A percentile compares a stretch with the other conserved stretches of the same genome.
Evolutionary conservation across 2,888 invertebrate genomes (phyloP).

Genomic region (Anorthoa munda): DNA sequence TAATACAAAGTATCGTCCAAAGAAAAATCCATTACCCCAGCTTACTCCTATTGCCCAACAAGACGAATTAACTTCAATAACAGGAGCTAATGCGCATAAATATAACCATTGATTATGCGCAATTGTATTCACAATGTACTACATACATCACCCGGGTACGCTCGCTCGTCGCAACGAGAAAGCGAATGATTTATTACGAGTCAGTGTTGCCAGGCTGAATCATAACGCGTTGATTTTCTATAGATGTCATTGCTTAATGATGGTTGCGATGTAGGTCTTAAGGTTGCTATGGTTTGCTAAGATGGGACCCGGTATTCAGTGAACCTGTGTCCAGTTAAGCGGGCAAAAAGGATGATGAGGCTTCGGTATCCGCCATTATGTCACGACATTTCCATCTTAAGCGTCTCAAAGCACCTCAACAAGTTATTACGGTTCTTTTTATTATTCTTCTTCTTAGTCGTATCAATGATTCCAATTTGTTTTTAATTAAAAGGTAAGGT

Average conservation of each 20-base stretch:
- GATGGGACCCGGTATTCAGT: neutral
- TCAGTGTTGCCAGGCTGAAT: slow-evolving; percentile 50
- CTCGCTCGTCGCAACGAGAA: slow-evolving; percentile 65
- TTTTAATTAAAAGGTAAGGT: no score
- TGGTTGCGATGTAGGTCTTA: slow-evolving; percentile 50
- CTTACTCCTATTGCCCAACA: slow-evolving; percentile 31
- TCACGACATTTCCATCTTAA: neutral
- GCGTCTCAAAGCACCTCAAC: no score
- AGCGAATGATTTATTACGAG: slow-evolving; percentile 73
- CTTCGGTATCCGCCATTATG: rapidly evolving
- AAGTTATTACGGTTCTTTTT: no score
- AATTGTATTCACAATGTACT: slow-evolving; percentile 69
- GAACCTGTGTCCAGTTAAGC: neutral
- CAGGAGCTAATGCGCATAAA: slow-evolving; percentile 60
- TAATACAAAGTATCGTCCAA: no score
- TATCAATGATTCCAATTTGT: no score
- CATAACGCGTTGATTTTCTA: slow-evolving; percentile 71
- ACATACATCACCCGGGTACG: slow-evolving; percentile 67
- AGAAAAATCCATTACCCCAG: neutral
- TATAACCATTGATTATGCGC: slow-evolving; percentile 69
- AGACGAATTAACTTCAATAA: slow-evolving; percentile 52
- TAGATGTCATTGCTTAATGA: slow-evolving; percentile 65
- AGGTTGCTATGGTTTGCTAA: slow-evolving; percentile 36
- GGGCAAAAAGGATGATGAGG: neutral
- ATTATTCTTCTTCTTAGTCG: no score